These are phyloP conservation scores for Harpagifer antarcticus DNA, from an alignment of 2,797 vertebrate species.

Conservation along the genomic window DNA sequence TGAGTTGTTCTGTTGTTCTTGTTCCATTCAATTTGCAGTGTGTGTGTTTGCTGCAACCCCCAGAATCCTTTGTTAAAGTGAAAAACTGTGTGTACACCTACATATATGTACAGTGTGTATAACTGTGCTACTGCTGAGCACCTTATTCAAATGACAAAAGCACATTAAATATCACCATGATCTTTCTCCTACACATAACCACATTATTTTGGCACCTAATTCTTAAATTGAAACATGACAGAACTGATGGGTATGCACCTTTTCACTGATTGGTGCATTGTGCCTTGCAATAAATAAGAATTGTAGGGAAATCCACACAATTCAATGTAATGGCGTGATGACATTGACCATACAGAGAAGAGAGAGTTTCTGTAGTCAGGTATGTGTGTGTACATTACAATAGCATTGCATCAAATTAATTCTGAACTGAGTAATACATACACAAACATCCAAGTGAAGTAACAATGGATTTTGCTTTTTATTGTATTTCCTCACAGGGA, in stretches of 20 bases:
- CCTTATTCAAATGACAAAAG: no score
- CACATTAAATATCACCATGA: no score
- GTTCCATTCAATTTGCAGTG: background rate
- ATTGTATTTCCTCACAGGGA: constrained; percentile 73
- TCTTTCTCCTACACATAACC: no score
- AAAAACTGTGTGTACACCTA: background rate
- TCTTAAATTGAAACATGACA: no score
- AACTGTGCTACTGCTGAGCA: no score
- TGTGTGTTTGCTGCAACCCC: background rate
- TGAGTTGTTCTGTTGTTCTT: background rate
- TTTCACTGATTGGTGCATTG: no score
- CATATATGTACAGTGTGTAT: no score
- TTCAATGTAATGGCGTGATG: no score
- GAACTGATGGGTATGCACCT: no score
- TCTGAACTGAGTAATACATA: background rate
- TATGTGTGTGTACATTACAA: background rate
- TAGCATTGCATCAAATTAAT: background rate
- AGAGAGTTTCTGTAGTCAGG: background rate
- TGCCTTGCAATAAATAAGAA: no score
- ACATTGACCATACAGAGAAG: background rate
- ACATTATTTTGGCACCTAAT: no score
- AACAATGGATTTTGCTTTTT: background rate
- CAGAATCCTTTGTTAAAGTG: background rate
- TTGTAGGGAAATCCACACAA: no score
- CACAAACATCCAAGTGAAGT: background rate